phyloP scores from a whole-genome alignment of 2,113 vertebrate genomes.

The Sinosuthora webbiana region DNA sequence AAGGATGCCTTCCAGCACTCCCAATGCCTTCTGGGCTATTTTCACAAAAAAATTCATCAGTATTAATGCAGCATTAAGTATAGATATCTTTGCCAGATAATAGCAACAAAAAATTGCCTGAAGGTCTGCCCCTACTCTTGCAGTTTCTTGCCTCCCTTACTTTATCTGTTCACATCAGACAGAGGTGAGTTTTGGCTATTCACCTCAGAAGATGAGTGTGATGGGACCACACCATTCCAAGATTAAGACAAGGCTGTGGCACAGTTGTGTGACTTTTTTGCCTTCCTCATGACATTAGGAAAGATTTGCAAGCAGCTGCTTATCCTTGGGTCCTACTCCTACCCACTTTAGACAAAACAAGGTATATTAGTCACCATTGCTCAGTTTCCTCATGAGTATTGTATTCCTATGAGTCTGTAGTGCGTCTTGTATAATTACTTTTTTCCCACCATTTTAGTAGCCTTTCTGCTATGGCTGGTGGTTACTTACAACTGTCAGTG shows the following conservation, averaged over 20 bases:
- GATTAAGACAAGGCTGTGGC: rapidly evolving
- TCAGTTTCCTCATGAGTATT: not conserved
- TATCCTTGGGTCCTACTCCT: not conserved
- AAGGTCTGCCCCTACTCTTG: not conserved
- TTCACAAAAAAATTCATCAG: not conserved
- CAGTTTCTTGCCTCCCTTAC: not conserved
- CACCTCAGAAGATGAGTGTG: rapidly evolving
- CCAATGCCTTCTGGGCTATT: not conserved
- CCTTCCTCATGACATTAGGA: not conserved
- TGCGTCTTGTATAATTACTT: not conserved
- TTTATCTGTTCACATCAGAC: not conserved
- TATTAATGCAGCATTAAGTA: slow-evolving; percentile 18
- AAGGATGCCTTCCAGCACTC: not conserved
- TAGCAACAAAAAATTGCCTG: not conserved
- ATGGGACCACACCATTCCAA: not conserved
- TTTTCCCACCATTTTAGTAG: not conserved
- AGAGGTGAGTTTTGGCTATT: not conserved
- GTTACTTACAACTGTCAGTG: not conserved
- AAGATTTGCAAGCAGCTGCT: not conserved
- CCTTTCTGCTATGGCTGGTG: not conserved
- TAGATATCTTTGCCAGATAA: not conserved
- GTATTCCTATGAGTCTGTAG: not conserved
- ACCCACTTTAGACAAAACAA: not conserved
- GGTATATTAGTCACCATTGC: not conserved
- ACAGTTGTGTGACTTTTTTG: not conserved